phyloP scores from a whole-genome alignment of 2,888 invertebrate genomes.

The Deladenus siricidicola region DNA sequence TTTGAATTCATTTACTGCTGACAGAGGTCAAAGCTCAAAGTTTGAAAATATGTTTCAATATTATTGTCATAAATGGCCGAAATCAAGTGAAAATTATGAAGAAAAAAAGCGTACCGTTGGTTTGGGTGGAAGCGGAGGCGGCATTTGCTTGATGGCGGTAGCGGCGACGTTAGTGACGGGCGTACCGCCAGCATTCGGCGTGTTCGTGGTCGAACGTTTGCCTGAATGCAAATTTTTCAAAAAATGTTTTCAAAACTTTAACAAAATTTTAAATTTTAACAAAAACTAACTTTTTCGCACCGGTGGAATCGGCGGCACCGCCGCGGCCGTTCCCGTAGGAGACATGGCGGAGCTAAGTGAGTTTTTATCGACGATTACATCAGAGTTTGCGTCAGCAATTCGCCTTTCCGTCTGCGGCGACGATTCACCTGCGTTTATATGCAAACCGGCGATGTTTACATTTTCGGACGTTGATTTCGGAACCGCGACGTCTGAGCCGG shows the following conservation, averaged over 20 bases:
- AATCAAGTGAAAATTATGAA: too few species aligned
- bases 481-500: neutral
- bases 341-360: neutral
- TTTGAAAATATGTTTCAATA: too few species aligned
- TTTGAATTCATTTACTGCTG: too few species aligned
- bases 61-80: too few species aligned
- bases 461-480: too few species aligned
- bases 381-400: neutral
- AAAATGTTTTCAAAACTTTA: neutral
- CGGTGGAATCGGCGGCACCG: slow-evolving; percentile 13
- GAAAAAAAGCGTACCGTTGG: slow-evolving; percentile 41
- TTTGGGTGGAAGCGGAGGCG: slow-evolving; percentile 47
- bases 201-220: too few species aligned
- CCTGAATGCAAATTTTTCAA: too few species aligned
- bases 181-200: too few species aligned
- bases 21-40: too few species aligned
- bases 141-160: neutral
- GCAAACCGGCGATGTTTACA: neutral
- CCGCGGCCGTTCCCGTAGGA: neutral
- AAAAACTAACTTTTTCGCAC: slow-evolving; percentile 1
- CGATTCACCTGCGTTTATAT: neutral
- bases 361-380: neutral
- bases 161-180: too few species aligned
- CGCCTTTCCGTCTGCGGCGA: neutral
- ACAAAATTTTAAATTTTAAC: neutral